Base-by-base conservation (phyloP, 2,113 vertebrate species). In the Scatophagus argus region DNA sequence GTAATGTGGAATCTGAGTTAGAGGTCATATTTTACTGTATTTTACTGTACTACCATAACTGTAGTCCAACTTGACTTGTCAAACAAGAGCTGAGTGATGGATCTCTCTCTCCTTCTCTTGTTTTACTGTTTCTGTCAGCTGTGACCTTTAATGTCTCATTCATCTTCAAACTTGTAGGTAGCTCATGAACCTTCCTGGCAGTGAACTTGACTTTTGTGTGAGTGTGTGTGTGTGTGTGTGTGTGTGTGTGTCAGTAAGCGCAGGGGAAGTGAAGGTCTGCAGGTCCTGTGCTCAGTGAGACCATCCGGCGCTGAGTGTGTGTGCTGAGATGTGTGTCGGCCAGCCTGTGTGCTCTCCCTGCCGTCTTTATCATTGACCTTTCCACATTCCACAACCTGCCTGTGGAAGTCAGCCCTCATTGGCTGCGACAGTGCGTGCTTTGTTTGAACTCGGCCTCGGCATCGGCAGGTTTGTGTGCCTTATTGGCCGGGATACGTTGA, bases 331-430 rank as follows among this genome's bases (percentile, higher is more conserved):
- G 11, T 68, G 64, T 63, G 29, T 55, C 1, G 31, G 21, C n/a
- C 14, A 32, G 52, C 34, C 19, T 8, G 55, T 72, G 67, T 52
- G 58, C 49, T 44, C 68, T 77, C 70, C 65, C 65, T 38, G 38
- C 71, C 9, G 44, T 73, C 81, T 79, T 90, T 86, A 90, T 88
- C 82, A 43, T 75, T 88, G 88, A 91, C 91, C 87, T 90, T 85
- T 88, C 87, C 80, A 89, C 91, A 90, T 93, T 92, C 93, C 90
- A 79, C 73, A 83, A 87, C 73, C 86, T 83, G 88, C 78, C 27
- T 49, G 61, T 89, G 86, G 72, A 86, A 75, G 77, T 86, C 11
- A 3, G 23, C 79, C 23, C 69, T 84, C 25, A 93, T 93, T 92
- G 92, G 91, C 89, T 81, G 68, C 32, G 31, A 27, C 78, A 43